phyloP scores from a whole-genome alignment of 2,888 invertebrate genomes.

The Heliconius ethilla region DNA sequence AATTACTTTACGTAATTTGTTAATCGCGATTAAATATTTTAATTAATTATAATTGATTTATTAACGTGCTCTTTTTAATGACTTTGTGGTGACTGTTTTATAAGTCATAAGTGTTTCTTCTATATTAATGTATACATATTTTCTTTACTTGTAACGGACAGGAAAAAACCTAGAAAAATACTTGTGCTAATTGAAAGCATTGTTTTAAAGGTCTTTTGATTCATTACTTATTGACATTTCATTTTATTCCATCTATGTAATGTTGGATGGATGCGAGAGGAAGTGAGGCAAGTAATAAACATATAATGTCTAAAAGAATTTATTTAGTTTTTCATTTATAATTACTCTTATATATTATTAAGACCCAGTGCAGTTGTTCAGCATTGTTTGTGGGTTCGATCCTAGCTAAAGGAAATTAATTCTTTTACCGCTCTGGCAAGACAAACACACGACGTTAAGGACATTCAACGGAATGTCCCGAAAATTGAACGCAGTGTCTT shows the following conservation, averaged over 20 bases:
- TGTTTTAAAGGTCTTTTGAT: neutral
- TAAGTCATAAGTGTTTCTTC: neutral
- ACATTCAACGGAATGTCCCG: too few species aligned
- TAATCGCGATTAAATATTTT: slow-evolving; percentile 26
- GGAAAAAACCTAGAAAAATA: slow-evolving; percentile 1
- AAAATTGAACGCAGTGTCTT: too few species aligned
- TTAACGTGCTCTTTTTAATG: slow-evolving; percentile 8
- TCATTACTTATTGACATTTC: neutral
- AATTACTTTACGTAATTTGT: slow-evolving; percentile 21
- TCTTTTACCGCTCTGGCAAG: too few species aligned
- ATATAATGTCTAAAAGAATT: neutral
- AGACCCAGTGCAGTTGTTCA: too few species aligned
- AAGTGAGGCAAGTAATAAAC: neutral
- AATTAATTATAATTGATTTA: slow-evolving; percentile 26
- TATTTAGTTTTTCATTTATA: neutral
- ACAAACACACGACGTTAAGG: too few species aligned
- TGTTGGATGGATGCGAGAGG: neutral
- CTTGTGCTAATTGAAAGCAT: neutral
- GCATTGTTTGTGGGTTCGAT: too few species aligned
- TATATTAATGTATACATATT: neutral
- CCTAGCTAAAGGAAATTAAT: too few species aligned
- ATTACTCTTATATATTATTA: neutral
- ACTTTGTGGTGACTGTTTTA: slow-evolving; percentile 4
- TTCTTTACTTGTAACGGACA: neutral
- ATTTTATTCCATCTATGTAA: neutral